These are phyloP conservation scores for Macaria liturata DNA, from an alignment of 2,888 invertebrate genomes.

Conservation along the genomic window DNA sequence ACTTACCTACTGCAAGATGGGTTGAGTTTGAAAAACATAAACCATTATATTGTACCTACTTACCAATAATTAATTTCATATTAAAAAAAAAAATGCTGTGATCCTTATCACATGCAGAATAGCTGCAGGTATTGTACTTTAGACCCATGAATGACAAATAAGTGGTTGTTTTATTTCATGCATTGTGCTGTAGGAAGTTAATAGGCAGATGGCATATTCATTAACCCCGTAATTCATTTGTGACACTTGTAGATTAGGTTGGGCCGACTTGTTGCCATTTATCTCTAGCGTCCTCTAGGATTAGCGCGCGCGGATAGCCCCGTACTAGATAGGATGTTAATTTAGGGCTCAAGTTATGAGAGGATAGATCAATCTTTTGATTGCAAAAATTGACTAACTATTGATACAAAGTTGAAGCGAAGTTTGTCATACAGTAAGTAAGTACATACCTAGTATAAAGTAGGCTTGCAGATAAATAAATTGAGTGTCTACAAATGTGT, in stretches of 20 bases:
- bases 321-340: conserved; percentile 23
- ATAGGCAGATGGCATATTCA: conserved; percentile 12
- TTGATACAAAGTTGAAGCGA: too few species aligned
- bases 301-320: conserved; percentile 24
- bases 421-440: too few species aligned
- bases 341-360: conserved; percentile 16
- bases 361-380: neutral
- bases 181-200: neutral
- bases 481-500: too few species aligned
- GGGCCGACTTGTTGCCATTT: conserved; percentile 2
- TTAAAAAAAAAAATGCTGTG: too few species aligned
- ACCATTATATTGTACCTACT: too few species aligned
- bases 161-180: neutral
- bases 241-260: conserved; percentile 16
- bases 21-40: too few species aligned
- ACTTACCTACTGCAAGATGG: too few species aligned
- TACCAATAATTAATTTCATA: too few species aligned
- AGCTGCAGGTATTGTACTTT: conserved; percentile 2
- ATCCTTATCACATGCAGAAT: neutral
- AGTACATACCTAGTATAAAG: too few species aligned
- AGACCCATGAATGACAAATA: conserved; percentile 1
- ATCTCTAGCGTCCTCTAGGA: conserved; percentile 30
- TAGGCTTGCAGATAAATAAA: too few species aligned
- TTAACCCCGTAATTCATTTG: conserved; percentile 21
- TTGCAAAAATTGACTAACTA: too few species aligned